A percentile compares a stretch with the other conserved stretches of the same genome.
Conservation (phyloP, 2,797 vertebrate genomes). For the Petrocephalus sullivani region DNA sequence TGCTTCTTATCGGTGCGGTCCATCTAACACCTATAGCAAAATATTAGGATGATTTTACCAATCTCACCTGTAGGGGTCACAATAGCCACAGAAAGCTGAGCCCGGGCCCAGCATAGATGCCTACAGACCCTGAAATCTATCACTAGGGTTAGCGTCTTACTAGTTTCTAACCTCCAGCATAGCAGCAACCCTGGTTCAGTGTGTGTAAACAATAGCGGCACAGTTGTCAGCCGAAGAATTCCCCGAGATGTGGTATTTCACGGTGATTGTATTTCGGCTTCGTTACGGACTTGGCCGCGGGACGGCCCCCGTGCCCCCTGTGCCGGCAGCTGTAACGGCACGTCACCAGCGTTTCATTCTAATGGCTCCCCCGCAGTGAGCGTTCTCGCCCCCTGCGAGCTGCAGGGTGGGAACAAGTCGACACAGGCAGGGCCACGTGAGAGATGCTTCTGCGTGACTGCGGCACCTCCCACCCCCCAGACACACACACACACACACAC, state of each 20-base stretch:
- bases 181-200: background rate
- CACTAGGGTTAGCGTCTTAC: background rate
- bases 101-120: background rate
- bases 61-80: constrained; percentile 52
- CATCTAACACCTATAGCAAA: background rate
- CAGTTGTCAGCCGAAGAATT: background rate
- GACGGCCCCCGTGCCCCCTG: background rate
- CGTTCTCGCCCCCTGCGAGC: constrained; percentile 50
- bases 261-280: background rate
- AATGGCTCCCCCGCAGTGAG: constrained; percentile 36
- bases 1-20: background rate
- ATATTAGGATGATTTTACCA: background rate
- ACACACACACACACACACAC: background rate
- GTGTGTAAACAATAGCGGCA: background rate
- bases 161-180: background rate
- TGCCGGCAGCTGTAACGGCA: background rate
- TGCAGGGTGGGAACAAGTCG: constrained; percentile 56
- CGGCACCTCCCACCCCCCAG: background rate
- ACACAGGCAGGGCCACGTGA: constrained; percentile 51
- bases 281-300: background rate
- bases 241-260: background rate
- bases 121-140: background rate
- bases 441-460: constrained; percentile 4
- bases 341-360: background rate
- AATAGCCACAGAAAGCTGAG: constrained; percentile 29